Base-by-base conservation (phyloP, 2,797 vertebrate species). In the Hypotaenidia okinawae region DNA sequence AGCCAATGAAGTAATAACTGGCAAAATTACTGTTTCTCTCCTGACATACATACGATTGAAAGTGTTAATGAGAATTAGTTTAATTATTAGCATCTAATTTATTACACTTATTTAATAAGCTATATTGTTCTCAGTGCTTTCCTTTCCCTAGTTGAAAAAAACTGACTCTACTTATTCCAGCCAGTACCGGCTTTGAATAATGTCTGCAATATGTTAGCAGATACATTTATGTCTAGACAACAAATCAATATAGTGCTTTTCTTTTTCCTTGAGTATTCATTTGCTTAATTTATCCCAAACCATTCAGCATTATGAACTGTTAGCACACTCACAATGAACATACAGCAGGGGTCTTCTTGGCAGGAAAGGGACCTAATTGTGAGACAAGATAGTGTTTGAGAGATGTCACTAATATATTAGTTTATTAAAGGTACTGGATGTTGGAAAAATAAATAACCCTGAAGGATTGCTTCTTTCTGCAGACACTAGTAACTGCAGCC, bases 181-280 rank as follows among this genome's bases (percentile, higher is more conserved):
- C 95, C 92, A 91, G 91, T 88, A 73, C 89, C 87, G 93, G 90
- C 96, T 97, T 97, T 97, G 97, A 98, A 97, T 97, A 96, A 96
- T 97, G 98, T 97, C 98, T 98, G 97, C 97, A 98, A 98, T 98
- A 97, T 98, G 98, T 98, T 98, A 98, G 98, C 97, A 98, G 98
- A 99, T 99, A 98, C 98, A 98, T 98, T 98, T 98, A 97, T 97
- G 98, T 99, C 98, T 98, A 98, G 98, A 98, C 98, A 97, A 97
- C 96, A 97, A 98, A 99, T 99, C 98, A 96, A 99, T 99, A 98
- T 84, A 93, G 94, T 95, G 97, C 96, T 96, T 95, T 97, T 96
- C 96, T 96, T 97, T 96, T 97, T 97, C 95, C 97, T 97, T 97
- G 96, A 97, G 97, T 97, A 97, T 98, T 98, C 97, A 97, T 98